phyloP scores from a whole-genome alignment of 2,113 vertebrate species.

The Phalacrocorax carbo region DNA sequence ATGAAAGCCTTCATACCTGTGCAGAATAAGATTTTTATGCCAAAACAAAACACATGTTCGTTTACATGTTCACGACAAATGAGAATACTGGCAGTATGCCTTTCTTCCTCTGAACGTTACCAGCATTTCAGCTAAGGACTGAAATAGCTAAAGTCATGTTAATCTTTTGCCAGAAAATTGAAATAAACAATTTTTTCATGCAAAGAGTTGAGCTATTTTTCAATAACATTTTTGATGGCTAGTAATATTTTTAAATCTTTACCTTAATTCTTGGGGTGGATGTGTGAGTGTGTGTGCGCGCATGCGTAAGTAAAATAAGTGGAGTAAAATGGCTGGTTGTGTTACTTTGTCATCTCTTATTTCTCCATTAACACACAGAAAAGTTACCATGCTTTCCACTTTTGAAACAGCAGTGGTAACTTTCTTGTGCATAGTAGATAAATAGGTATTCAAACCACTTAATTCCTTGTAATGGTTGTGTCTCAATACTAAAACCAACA shows the following conservation, averaged over 20 bases:
- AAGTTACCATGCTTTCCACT: neutral
- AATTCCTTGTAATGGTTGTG: neutral
- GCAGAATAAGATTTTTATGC: neutral
- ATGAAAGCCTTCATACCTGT: neutral
- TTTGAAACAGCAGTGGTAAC: neutral
- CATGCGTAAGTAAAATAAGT: neutral
- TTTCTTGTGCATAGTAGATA: neutral
- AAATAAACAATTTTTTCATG: neutral
- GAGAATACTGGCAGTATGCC: neutral
- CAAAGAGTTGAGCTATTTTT: neutral
- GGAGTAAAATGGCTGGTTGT: neutral
- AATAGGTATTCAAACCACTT: neutral
- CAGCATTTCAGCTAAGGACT: neutral
- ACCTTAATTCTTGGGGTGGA: neutral
- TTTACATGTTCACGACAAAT: neutral
- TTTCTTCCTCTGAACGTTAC: neutral
- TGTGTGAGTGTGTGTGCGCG: neutral
- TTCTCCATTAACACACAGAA: neutral
- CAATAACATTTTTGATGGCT: neutral
- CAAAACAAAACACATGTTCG: neutral
- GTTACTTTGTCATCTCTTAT: neutral
- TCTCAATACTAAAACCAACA: neutral
- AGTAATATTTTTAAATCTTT: neutral
- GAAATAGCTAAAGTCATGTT: neutral
- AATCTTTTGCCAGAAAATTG: neutral